phyloP scores from a whole-genome alignment of 2,888 invertebrate species.

The Apamea epomidion region DNA sequence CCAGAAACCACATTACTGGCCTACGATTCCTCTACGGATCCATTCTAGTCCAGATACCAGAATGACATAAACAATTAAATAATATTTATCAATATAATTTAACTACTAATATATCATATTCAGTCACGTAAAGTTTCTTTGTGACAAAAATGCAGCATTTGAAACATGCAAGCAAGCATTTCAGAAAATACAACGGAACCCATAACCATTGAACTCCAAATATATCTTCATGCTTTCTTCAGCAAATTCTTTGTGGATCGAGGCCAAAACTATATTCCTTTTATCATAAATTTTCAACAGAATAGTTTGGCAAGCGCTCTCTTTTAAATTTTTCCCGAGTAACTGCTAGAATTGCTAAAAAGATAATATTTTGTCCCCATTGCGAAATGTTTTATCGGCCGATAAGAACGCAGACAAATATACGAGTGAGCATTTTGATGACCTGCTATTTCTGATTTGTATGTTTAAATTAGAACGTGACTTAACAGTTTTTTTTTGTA shows the following conservation, averaged over 20 bases:
- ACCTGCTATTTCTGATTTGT: constrained; percentile 15
- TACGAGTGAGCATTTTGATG: constrained; percentile 15
- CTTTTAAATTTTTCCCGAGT: constrained; percentile 11
- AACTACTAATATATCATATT: too few relatives aligned
- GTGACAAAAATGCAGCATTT: background rate
- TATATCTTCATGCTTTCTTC: constrained; percentile 28
- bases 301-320: constrained; percentile 47
- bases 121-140: too few relatives aligned
- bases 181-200: too few relatives aligned
- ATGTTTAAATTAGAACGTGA: constrained; percentile 9
- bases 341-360: constrained; percentile 18
- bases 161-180: background rate
- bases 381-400: constrained; percentile 23
- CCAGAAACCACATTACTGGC: too few relatives aligned
- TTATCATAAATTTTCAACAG: constrained; percentile 49
- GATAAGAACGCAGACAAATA: background rate
- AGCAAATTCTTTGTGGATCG: constrained; percentile 35
- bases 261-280: constrained; percentile 35
- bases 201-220: background rate
- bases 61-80: too few relatives aligned
- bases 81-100: too few relatives aligned
- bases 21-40: too few relatives aligned
- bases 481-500: background rate
- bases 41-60: too few relatives aligned
- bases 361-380: constrained; percentile 36